Conservation (phyloP, 2,113 vertebrate species). For the Channa maculata region DNA sequence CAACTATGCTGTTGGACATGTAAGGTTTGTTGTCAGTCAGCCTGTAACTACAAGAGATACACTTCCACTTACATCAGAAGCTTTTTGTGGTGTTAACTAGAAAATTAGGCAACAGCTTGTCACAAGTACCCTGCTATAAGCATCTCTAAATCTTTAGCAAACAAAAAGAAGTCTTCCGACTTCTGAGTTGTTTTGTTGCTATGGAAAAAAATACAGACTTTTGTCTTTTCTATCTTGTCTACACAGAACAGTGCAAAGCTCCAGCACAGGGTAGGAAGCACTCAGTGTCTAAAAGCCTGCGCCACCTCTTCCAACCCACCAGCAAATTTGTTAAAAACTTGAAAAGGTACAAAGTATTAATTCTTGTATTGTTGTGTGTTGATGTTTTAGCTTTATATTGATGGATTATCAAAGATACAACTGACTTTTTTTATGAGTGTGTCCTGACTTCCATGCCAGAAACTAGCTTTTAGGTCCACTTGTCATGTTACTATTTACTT, state of each 20-base stretch:
- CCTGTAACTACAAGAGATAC: conserved; percentile 60
- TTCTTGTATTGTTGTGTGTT: neutral
- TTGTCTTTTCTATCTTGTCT: conserved; percentile 32
- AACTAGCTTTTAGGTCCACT: neutral
- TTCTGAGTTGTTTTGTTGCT: neutral
- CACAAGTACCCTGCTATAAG: neutral
- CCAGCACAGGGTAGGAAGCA: conserved; percentile 89
- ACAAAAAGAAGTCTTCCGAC: neutral
- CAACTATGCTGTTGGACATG: conserved; percentile 64
- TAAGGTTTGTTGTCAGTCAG: conserved; percentile 74
- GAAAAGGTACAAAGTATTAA: conserved; percentile 84
- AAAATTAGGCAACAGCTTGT: conserved; percentile 15
- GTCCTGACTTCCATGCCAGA: neutral
- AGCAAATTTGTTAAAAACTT: conserved; percentile 93
- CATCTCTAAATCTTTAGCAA: neutral
- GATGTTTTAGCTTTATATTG: neutral
- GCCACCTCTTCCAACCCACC: conserved; percentile 91
- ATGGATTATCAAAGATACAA: neutral
- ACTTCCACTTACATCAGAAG: conserved; percentile 6
- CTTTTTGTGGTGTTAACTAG: conserved; percentile 21
- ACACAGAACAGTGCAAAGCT: conserved; percentile 88
- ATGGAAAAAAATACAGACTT: neutral
- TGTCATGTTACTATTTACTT: neutral
- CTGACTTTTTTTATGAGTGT: neutral
- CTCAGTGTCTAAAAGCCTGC: conserved; percentile 92